A percentile compares a stretch with the other conserved stretches of the same genome.
Conservation (phyloP, 2,888 invertebrate species). For the Calameuta filiformis region DNA sequence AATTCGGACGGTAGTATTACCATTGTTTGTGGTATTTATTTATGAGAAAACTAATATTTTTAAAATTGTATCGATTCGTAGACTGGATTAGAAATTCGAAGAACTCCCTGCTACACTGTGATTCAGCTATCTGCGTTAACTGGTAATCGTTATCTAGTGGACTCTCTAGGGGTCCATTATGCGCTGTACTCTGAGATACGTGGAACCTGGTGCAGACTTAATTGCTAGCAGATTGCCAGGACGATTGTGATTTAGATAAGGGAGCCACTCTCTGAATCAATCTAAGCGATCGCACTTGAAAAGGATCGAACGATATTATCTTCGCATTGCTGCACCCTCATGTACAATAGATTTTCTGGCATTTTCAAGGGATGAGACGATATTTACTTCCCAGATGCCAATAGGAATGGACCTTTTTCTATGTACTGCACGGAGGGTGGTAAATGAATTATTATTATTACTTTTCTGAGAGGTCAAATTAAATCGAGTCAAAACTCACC, state of each 20-base stretch:
- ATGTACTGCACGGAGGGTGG: background rate
- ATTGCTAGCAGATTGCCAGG: constrained; percentile 26
- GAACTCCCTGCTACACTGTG: background rate
- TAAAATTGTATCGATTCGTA: background rate
- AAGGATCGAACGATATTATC: background rate
- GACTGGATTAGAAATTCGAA: background rate
- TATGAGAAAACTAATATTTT: background rate
- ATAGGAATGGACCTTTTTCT: background rate
- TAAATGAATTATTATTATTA: background rate
- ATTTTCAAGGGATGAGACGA: background rate
- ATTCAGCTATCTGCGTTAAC: background rate
- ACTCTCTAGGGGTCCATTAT: background rate
- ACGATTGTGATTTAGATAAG: constrained; percentile 24
- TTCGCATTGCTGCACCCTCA: background rate
- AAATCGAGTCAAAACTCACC: constrained; percentile 35
- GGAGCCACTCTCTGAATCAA: background rate
- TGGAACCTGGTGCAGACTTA: constrained; percentile 13
- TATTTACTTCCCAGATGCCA: background rate
- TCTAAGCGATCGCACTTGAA: background rate
- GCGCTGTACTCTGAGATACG: background rate
- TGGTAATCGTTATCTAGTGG: background rate
- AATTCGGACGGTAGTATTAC: background rate
- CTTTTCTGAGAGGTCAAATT: background rate
- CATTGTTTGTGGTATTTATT: background rate
- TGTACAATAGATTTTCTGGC: background rate